Evolutionary conservation across 2,113 vertebrate species (phyloP), one percentile per base, ranked within the genome.

Genomic region (Oxygymnocypris stewartii): DNA sequence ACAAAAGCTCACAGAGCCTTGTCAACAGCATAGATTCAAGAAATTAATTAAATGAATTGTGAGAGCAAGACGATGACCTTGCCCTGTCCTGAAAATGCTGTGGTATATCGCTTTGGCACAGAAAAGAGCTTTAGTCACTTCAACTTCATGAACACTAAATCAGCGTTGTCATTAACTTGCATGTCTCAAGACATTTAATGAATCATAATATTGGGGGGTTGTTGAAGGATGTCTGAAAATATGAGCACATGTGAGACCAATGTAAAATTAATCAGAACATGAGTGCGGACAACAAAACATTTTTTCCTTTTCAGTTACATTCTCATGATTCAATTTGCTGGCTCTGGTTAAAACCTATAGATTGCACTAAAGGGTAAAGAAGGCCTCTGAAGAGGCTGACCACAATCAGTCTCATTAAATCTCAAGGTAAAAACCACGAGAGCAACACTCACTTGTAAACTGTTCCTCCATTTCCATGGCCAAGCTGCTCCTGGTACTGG

Each of bases 381-480:
- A 59, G 77, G 37, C 59, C 84, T 57, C n/a, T 85, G 71, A 85
- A 85, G 40, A 82, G 71, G 77, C 47, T 76, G 71, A 8, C 23
- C 49, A 63, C 75, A 59, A 82, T 63, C 6, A 44, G 61, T 35
- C 73, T 69, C 87, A 87, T 89, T 87, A 74, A 89, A 82, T 83
- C 85, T 85, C 77, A 79, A 75, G 73, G 85, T 81, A 75, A 83
- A 59, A 86, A 87, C 63, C n/a, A 86, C n/a, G 4, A 82, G 80
- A 82, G 65, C 69, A 84, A 82, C 90, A 97, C 97, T 98, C 94
- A 99, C 98, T 98, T 99, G 95, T 99, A 99, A 92, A 99, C 98
- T 0, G 97, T 97, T 88, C 98, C 98, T 89, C 98, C 98, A 73
- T 98, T 99, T 93, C 98, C 98, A 88, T 99, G 98, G 88, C 98